Conservation (phyloP, 2,797 vertebrate genomes). For the Diceros bicornis region DNA sequence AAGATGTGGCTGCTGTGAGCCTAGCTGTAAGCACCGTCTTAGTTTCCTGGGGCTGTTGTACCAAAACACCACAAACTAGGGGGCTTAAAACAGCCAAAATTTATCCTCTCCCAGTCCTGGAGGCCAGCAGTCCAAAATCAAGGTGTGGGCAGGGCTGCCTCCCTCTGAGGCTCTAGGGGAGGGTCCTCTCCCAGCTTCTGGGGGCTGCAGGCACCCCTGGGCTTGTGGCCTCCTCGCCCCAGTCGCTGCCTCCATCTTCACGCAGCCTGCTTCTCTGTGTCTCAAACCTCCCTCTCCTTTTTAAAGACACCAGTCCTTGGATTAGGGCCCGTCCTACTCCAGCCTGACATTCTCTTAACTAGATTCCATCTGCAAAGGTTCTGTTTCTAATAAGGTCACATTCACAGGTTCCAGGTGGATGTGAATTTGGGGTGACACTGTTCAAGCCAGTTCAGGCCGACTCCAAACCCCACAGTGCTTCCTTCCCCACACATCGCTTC, state of each 20-base stretch:
- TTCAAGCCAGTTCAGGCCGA: neutral
- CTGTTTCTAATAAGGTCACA: neutral
- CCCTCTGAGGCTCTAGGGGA: accelerated
- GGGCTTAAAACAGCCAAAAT: neutral
- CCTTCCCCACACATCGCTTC: neutral
- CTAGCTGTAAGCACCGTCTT: accelerated
- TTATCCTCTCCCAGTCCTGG: accelerated
- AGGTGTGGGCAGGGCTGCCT: neutral
- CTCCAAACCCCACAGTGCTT: neutral
- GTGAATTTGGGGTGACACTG: accelerated
- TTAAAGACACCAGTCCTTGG: accelerated
- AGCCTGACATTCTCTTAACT: accelerated
- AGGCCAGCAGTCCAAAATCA: neutral
- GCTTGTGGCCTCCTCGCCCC: accelerated
- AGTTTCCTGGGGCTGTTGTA: neutral
- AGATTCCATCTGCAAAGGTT: neutral
- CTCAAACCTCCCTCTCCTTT: no score
- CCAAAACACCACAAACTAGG: neutral
- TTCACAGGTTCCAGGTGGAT: neutral
- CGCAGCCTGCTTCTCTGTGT: accelerated
- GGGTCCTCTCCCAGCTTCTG: neutral
- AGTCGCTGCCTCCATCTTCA: no score
- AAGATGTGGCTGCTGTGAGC: accelerated
- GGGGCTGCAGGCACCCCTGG: accelerated
- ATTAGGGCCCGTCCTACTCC: no score